phyloP scores from a whole-genome alignment of 2,113 vertebrate species.

The Gnathonemus echidnorhynchus region DNA sequence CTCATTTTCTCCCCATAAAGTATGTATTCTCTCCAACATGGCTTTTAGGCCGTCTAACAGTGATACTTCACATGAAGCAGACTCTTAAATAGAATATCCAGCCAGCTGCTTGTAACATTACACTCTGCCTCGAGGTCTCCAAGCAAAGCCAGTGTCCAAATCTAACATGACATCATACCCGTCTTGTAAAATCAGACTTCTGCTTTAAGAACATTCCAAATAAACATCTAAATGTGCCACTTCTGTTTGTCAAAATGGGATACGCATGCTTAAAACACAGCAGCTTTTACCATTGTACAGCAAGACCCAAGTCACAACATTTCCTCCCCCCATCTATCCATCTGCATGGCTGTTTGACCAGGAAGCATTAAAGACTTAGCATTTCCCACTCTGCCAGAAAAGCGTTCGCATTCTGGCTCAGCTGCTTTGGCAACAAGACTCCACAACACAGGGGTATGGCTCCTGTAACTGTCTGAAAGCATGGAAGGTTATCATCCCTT shows the following conservation, averaged over 20 bases:
- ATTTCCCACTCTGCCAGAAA: not conserved
- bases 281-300: not conserved
- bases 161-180: not conserved
- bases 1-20: not conserved
- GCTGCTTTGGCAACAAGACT: not conserved
- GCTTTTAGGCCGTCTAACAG: not conserved
- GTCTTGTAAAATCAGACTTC: not conserved
- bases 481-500: not conserved
- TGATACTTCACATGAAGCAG: not conserved
- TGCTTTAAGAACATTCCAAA: not conserved
- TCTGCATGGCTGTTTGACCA: not conserved
- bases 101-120: constrained; percentile 12
- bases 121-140: not conserved
- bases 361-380: not conserved
- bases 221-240: not conserved
- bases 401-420: not conserved
- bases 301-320: not conserved
- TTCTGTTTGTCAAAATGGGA: not conserved
- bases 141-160: not conserved
- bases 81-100: constrained; percentile 2
- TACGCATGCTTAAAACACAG: not conserved
- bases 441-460: not conserved
- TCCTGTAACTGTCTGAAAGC: not conserved
- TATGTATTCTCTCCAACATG: not conserved
- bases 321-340: not conserved